Percentiles rank a stretch among this genome's conserved stretches.
Evolutionary conservation across 2,888 invertebrate species (phyloP).

Genomic region (Autographa pulchrina): DNA sequence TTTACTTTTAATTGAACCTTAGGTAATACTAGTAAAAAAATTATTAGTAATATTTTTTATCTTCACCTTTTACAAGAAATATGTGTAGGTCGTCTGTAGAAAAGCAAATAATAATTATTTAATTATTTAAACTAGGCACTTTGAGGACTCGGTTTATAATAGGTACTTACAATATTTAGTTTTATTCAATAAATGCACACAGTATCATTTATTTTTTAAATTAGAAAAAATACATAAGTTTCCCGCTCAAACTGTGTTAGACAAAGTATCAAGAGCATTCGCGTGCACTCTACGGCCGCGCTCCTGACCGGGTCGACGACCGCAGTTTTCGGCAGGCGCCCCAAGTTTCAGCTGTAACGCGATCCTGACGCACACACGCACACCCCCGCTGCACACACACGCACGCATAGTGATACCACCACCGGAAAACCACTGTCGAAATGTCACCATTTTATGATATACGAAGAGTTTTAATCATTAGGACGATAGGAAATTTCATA

Average conservation of each 20-base stretch:
- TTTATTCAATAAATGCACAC: too few species aligned
- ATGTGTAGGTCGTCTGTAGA: too few species aligned
- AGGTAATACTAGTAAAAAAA: too few species aligned
- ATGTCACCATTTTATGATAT: slow-evolving; percentile 66
- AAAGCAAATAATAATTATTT: too few species aligned
- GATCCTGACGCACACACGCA: slow-evolving; percentile 82
- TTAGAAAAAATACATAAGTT: not conserved
- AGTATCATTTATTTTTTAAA: not conserved
- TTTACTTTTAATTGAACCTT: too few species aligned
- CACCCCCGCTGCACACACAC: slow-evolving; percentile 26
- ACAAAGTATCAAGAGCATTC: slow-evolving; percentile 69
- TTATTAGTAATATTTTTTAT: too few species aligned
- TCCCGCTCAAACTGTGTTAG: slow-evolving; percentile 51
- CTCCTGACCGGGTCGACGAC: slow-evolving; percentile 86
- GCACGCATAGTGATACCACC: slow-evolving; percentile 47
- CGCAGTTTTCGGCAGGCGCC: slow-evolving; percentile 88
- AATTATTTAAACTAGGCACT: too few species aligned
- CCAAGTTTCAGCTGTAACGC: slow-evolving; percentile 88
- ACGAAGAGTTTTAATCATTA: slow-evolving; percentile 48
- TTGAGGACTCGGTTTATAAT: too few species aligned
- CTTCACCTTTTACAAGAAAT: too few species aligned
- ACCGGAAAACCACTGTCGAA: slow-evolving; percentile 69
- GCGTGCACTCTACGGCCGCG: slow-evolving; percentile 77
- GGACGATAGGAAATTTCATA: slow-evolving; percentile 28
- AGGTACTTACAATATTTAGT: too few species aligned